These are phyloP conservation scores for Helicorthomorpha holstii DNA, from an alignment of 1,140 invertebrate genomes.

Conservation along the genomic window DNA sequence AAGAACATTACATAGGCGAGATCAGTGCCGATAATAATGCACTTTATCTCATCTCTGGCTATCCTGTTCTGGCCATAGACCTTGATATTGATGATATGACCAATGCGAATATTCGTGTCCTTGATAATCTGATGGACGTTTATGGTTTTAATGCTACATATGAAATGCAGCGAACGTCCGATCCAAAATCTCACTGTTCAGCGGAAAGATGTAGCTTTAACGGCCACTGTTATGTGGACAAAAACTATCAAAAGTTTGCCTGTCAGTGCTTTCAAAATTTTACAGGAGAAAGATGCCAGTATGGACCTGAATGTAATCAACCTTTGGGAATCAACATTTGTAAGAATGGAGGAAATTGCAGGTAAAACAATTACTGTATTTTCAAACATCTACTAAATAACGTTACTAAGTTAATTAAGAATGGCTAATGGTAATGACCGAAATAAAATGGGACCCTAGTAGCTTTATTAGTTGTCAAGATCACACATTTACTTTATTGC, in stretches of 20 bases:
- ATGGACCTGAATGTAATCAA: slow-evolving; percentile 26
- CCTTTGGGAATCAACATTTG: slow-evolving; percentile 21
- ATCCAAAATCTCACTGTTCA: slow-evolving; percentile 41
- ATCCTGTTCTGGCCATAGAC: slow-evolving; percentile 58
- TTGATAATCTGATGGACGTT: slow-evolving; percentile 60
- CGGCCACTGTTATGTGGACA: slow-evolving; percentile 56
- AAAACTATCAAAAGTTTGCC: slow-evolving; percentile 38
- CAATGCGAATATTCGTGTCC: slow-evolving; percentile 62
- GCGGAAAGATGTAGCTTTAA: slow-evolving; percentile 59
- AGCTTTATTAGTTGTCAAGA: no score
- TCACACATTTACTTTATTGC: no score
- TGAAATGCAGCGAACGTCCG: slow-evolving; percentile 39
- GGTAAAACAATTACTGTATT: slow-evolving; percentile 16
- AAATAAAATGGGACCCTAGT: no score
- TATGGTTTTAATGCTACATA: slow-evolving; percentile 88
- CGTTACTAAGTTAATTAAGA: no score
- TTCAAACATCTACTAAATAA: no score
- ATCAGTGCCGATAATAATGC: slow-evolving; percentile 24
- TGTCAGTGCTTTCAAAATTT: slow-evolving; percentile 27
- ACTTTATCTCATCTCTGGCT: slow-evolving; percentile 36
- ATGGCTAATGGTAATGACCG: no score
- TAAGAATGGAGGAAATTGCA: slow-evolving; percentile 23
- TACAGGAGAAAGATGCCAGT: slow-evolving; percentile 25
- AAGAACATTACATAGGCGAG: slow-evolving; percentile 17
- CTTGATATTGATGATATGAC: slow-evolving; percentile 51